Base-by-base conservation (phyloP, 1,140 invertebrate species). In the Paralvinella palmiformis region DNA sequence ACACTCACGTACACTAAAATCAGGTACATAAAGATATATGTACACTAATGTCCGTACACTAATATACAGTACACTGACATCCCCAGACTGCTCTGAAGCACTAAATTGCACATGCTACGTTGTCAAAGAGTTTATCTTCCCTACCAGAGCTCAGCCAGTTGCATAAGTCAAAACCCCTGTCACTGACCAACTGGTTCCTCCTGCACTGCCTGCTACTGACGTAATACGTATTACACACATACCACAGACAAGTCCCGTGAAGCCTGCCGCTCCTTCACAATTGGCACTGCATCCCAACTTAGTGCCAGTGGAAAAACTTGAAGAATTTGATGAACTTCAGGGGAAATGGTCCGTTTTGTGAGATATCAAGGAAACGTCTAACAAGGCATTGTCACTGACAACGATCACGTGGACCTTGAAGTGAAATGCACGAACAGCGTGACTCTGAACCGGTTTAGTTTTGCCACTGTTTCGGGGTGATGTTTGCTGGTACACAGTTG, bases 281-380 rank as follows among this genome's bases (percentile, higher is more conserved):
- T 29, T 52, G 13, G 24, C 48, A 52, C 2, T 52, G 48, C 48
- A 52, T 52, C 48, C n/a, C 15, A 5, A 52, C 48, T 52, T 52
- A 52, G 48, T 52, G 48, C 17, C 48, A 52, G 48, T 52, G n/a
- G 48, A 52, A 52, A 22, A 52, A 20, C 7, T 52, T 52, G n/a
- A n/a, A n/a, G n/a, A n/a, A n/a, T n/a, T n/a, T n/a, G 20, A 20
- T 20, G 48, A 4, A 52, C 10, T 13, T 52, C 15, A 52, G 10
- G n/a, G 44, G 48, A 52, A 52, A 52, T 52, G 48, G 48, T 52
- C 24, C 48, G 48, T n/a, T n/a, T 52, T 52, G 48, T 52, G 48
- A 20, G 0, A 15, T 52, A 52, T 44, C 37, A 44, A n/a, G 13
- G 37, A 44, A 44, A 44, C n/a, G 17, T 20, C 6, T 52, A 52